phyloP scores from a whole-genome alignment of 2,797 vertebrate species.

The Onychomys leucogaster region DNA sequence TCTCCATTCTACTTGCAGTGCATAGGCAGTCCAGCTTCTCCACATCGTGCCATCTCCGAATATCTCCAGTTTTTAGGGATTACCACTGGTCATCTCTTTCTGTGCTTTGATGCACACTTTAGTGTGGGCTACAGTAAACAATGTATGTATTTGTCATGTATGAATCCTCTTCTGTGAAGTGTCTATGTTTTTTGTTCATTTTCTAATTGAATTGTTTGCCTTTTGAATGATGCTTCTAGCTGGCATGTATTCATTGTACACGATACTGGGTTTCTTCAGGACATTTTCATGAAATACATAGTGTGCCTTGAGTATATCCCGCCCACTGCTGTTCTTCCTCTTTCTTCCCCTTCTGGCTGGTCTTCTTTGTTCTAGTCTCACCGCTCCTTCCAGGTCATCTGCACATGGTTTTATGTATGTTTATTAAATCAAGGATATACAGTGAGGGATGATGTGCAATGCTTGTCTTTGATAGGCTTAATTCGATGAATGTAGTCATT shows the following conservation, averaged over 20 bases:
- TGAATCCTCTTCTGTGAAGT: not conserved
- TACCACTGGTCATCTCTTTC: not conserved
- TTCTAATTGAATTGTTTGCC: not conserved
- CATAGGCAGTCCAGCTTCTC: not conserved
- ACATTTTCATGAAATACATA: not conserved
- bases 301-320: not conserved
- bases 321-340: not conserved
- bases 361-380: not conserved
- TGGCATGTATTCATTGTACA: not conserved
- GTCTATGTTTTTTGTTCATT: not conserved
- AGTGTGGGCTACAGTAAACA: no score
- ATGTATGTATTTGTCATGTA: not conserved
- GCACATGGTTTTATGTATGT: not conserved
- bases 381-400: not conserved
- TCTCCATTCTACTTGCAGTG: not conserved
- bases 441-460: not conserved
- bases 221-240: not conserved
- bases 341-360: not conserved
- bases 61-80: not conserved
- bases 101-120: not conserved
- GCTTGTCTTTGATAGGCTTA: not conserved
- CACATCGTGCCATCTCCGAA: not conserved
- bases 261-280: not conserved
- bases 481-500: not conserved
- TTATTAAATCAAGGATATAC: not conserved